Evolutionary conservation across 2,113 vertebrate species (phyloP).

Genomic region (Sebastes fasciatus): DNA sequence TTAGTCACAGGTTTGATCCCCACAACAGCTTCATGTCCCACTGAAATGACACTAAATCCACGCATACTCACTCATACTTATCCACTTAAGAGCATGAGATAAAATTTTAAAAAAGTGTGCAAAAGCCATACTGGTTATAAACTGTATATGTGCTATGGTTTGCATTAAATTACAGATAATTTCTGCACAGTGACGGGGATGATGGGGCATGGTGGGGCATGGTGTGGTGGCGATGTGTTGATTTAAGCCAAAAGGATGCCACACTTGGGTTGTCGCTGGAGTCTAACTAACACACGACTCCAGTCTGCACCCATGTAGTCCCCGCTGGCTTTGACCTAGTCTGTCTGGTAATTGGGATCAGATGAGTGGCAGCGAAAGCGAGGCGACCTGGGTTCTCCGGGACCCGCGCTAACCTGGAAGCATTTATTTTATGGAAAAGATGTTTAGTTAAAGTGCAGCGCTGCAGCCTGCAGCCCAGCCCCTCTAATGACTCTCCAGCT

Average conservation of each 20-base stretch:
- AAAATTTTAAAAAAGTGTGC: background rate
- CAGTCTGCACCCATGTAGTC: conserved; percentile 37
- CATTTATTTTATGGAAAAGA: conserved; percentile 97
- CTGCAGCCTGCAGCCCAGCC: conserved; percentile 78
- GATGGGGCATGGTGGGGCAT: background rate
- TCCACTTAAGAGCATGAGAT: background rate
- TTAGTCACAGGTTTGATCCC: conserved; percentile 30
- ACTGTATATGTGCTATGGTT: background rate
- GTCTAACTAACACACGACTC: conserved; percentile 29
- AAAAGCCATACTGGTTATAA: background rate
- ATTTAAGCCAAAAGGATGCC: conserved; percentile 40
- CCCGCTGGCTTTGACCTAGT: conserved; percentile 70
- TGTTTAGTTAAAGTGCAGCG: conserved; percentile 89
- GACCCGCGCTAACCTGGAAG: conserved; percentile 94
- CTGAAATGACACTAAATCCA: background rate
- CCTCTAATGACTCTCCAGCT: conserved; percentile 78
- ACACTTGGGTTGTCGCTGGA: conserved; percentile 22
- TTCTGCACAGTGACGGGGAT: background rate
- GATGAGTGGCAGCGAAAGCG: conserved; percentile 89
- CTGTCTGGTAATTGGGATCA: conserved; percentile 92
- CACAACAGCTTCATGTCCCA: background rate
- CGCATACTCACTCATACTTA: background rate
- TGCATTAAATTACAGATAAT: background rate
- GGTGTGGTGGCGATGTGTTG: conserved; percentile 3
- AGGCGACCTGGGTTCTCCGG: conserved; percentile 83